Base-by-base conservation (phyloP, 2,113 vertebrate species). In the Morone chrysops region DNA sequence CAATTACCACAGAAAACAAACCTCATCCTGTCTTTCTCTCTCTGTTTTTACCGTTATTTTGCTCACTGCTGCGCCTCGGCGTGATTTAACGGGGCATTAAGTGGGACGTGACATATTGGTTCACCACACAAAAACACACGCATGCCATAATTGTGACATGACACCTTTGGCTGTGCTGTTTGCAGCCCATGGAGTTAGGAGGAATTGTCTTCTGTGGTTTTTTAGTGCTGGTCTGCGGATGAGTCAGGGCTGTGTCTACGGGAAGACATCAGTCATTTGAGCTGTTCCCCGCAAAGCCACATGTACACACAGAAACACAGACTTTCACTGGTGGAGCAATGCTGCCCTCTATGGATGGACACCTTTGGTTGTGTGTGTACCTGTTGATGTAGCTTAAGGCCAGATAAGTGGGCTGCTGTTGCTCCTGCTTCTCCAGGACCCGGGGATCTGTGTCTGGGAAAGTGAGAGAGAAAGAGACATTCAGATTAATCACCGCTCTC, bases 371-470 rank as follows among this genome's bases (percentile, higher is more conserved):
- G 17, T 60, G 57, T 48, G 59, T 66, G 59, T 76, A 99, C 98
- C 98, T 98, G 94, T 99, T 99, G 92, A 99, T 99, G 94, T 99
- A 99, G 94, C 98, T 99, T 81, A 99, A 94, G 92, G 98, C 98
- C 80, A 99, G 96, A 90, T 99, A 99, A 50, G 98, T 99, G 81
- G 98, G 98, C 92, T 99, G 98, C 92, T 99, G 98, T 92, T 99
- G 95, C 92, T 99, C 98, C 94, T 99, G 98, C 94, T 99, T 99
- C 94, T 99, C 98, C 96, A 99, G 94, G 65, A 99, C 97, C 91
- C 98, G 96, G 22, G 98, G 98, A 93, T 99, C 98, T 84, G 98
- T 99, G 95, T 99, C 98, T 99, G 92, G 59, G 94, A 95, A 36
- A 81, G 82, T 81, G 38, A 78, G 45, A 86, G 40, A 54, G 41